Percentiles rank a stretch among this genome's conserved stretches.
phyloP scores from a whole-genome alignment of 2,113 vertebrate species.

The Macquaria australasica region DNA sequence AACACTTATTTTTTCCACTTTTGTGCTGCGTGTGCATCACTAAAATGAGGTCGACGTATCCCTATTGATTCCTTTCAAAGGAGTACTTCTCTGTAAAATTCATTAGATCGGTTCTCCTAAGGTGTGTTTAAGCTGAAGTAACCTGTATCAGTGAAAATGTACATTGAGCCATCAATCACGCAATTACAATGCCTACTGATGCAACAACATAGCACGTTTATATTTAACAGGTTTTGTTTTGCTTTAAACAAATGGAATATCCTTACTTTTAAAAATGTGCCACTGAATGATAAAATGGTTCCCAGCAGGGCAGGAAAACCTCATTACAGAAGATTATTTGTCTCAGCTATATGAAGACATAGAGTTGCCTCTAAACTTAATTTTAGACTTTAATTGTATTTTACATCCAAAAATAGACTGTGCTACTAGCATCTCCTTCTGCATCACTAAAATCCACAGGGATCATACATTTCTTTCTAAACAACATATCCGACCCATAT shows the following conservation, averaged over 20 bases:
- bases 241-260: conserved; percentile 7
- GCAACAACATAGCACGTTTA: neutral
- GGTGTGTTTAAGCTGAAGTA: conserved; percentile 34
- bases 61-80: conserved; percentile 70
- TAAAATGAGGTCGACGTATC: conserved; percentile 68
- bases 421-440: too few species aligned
- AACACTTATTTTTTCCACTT: conserved; percentile 68
- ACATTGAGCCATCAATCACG: neutral
- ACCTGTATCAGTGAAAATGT: conserved; percentile 12
- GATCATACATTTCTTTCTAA: neutral
- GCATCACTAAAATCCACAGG: neutral
- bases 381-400: neutral
- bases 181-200: neutral
- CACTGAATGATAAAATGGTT: neutral
- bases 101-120: conserved; percentile 16
- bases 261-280: neutral
- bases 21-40: conserved; percentile 71
- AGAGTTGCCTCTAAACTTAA: too few species aligned
- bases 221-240: conserved; percentile 3
- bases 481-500: neutral
- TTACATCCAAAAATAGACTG: neutral
- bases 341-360: conserved; percentile 10
- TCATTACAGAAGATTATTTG: conserved; percentile 21
- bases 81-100: conserved; percentile 40
- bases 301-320: neutral